Percentiles rank a stretch among this genome's conserved stretches.
phyloP scores from a whole-genome alignment of 37 sponge, comb jelly and placozoan species.

The Eunapius fragilis region DNA sequence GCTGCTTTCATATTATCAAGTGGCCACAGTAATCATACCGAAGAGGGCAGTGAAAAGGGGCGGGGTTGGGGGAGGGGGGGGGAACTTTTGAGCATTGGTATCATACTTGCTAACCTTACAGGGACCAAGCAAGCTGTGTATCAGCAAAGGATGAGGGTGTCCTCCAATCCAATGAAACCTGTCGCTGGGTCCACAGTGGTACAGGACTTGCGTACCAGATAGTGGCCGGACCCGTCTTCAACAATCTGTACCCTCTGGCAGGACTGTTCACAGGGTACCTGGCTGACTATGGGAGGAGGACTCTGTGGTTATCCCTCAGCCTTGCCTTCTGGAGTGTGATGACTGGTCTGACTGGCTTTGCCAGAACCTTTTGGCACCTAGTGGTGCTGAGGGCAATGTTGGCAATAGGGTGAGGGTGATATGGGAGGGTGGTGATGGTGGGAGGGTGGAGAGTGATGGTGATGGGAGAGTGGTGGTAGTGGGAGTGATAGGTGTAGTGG shows the following conservation, averaged over 20 bases:
- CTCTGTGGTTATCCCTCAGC: slow-evolving; percentile 54
- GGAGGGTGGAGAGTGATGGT: no score
- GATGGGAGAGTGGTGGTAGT: background rate
- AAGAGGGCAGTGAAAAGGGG: no score
- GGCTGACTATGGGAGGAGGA: slow-evolving; percentile 73
- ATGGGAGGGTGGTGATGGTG: background rate
- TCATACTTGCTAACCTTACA: no score
- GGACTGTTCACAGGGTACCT: slow-evolving; percentile 69
- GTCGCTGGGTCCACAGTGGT: slow-evolving; percentile 64
- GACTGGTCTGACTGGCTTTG: slow-evolving; percentile 77
- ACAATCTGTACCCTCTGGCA: slow-evolving; percentile 77
- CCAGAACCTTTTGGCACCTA: slow-evolving; percentile 68
- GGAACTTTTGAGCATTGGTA: no score
- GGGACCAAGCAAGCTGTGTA: no score
- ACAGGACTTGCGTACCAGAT: slow-evolving; percentile 74
- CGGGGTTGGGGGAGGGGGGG: no score
- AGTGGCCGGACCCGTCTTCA: slow-evolving; percentile 87
- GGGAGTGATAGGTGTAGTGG: background rate
- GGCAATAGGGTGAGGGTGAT: slow-evolving; percentile 72
- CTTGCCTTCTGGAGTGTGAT: slow-evolving; percentile 70
- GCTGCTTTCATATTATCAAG: no score
- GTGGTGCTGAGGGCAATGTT: slow-evolving; percentile 68
- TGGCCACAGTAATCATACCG: no score
- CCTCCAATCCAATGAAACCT: slow-evolving; percentile 1
- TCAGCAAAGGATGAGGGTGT: no score